These are phyloP conservation scores for Caenorhabditis imperialis DNA, from an alignment of 2,888 invertebrate genomes.

Conservation along the genomic window DNA sequence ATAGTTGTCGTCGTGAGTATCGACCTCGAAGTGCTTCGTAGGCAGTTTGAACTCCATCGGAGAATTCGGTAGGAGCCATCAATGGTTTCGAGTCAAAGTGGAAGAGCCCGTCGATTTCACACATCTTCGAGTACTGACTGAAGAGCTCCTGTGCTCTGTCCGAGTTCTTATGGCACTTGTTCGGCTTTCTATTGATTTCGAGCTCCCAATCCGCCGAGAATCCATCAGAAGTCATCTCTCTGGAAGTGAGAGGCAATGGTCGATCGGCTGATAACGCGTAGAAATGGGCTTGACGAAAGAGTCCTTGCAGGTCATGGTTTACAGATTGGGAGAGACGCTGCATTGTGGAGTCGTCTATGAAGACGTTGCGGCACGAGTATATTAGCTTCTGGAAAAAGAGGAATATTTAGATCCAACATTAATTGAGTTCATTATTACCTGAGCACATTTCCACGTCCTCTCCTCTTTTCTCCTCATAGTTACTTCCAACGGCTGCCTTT, in stretches of 20 bases:
- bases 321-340: conserved; percentile 16
- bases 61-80: neutral
- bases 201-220: conserved; percentile 28
- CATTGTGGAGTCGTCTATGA: conserved; percentile 16
- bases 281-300: conserved; percentile 32
- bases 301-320: conserved; percentile 19
- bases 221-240: conserved; percentile 13
- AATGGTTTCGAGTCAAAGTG: conserved; percentile 1
- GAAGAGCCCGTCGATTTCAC: neutral
- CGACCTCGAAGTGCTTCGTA: conserved; percentile 26
- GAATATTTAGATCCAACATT: neutral
- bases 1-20: conserved; percentile 5
- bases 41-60: conserved; percentile 3
- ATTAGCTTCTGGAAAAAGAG: conserved; percentile 23
- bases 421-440: conserved; percentile 14
- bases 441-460: conserved; percentile 25
- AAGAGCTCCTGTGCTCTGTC: conserved; percentile 1
- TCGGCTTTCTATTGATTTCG: neutral
- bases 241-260: conserved; percentile 31
- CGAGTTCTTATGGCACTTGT: neutral
- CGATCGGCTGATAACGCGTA: conserved; percentile 12
- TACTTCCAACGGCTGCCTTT: conserved; percentile 13
- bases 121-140: conserved; percentile 7
- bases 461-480: conserved; percentile 11
- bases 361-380: conserved; percentile 10